Evolutionary conservation across 1,140 invertebrate genomes (phyloP).

Genomic region (Potamilus streckersoni): DNA sequence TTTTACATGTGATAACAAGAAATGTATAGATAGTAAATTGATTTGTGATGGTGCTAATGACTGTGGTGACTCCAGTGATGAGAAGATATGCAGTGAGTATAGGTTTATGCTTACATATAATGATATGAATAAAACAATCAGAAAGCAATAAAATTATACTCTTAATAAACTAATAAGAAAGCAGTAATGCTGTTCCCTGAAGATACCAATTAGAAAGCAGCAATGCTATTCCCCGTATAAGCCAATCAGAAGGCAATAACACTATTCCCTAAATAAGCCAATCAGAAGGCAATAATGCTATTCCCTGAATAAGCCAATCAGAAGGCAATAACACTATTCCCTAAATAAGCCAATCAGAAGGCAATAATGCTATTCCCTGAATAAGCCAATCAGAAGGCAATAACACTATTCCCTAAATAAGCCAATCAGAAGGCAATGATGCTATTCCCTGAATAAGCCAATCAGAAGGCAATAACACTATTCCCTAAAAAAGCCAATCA

Average conservation of each 20-base stretch:
- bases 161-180: too few species aligned
- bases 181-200: neutral
- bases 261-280: neutral
- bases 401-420: too few species aligned
- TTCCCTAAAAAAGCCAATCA: too few species aligned
- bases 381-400: too few species aligned
- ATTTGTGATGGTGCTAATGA: conserved; percentile 95
- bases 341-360: too few species aligned
- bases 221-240: neutral
- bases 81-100: conserved; percentile 67
- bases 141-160: too few species aligned
- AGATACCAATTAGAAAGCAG: neutral
- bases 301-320: too few species aligned
- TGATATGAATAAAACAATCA: neutral
- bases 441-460: too few species aligned
- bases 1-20: conserved; percentile 93
- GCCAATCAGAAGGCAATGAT: too few species aligned
- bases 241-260: neutral
- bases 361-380: too few species aligned
- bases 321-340: too few species aligned
- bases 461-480: too few species aligned
- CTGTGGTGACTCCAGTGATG: conserved; percentile 96
- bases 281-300: neutral
- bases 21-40: conserved; percentile 95
- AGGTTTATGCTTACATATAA: conserved; percentile 23